Percentiles rank a stretch among this genome's conserved stretches.
Evolutionary conservation across 92 coral and sea anemone genomes (phyloP).

Genomic region (Phymanthus crucifer): DNA sequence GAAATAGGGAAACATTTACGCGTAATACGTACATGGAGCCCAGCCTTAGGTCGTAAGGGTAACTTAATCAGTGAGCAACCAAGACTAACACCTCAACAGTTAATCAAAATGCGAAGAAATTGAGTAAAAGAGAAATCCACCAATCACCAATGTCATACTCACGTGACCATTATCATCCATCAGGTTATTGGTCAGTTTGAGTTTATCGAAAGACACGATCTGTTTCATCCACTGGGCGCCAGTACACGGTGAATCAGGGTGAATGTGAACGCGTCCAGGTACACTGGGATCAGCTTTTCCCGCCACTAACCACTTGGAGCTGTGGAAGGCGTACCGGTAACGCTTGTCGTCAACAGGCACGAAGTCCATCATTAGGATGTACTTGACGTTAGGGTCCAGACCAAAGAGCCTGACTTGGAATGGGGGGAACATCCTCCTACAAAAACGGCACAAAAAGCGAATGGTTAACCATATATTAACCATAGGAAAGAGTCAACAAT

Average conservation of each 20-base stretch:
- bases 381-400: constrained; percentile 87
- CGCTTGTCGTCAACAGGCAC: constrained; percentile 98
- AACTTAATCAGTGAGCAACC: too few relatives aligned
- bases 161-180: constrained; percentile 99
- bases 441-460: too few relatives aligned
- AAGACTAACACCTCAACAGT: too few relatives aligned
- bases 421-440: constrained; percentile 96
- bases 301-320: constrained; percentile 99
- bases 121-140: too few relatives aligned
- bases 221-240: constrained; percentile 99
- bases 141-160: constrained; percentile 32
- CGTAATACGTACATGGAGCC: too few relatives aligned
- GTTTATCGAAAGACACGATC: constrained; percentile 97
- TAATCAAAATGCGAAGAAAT: too few relatives aligned
- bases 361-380: constrained; percentile 99
- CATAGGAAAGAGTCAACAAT: too few relatives aligned
- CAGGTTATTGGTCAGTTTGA: constrained; percentile 92
- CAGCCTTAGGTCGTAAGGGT: too few relatives aligned
- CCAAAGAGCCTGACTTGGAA: constrained; percentile 95
- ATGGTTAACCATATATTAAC: too few relatives aligned
- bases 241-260: constrained; percentile 99
- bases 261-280: constrained; percentile 98
- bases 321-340: constrained; percentile 98
- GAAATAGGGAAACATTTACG: too few relatives aligned
- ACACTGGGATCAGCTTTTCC: constrained; percentile 99